Evolutionary conservation across 2,888 invertebrate genomes (phyloP), one percentile per base, ranked within the genome.

Genomic region (Synanthedon formicaeformis): DNA sequence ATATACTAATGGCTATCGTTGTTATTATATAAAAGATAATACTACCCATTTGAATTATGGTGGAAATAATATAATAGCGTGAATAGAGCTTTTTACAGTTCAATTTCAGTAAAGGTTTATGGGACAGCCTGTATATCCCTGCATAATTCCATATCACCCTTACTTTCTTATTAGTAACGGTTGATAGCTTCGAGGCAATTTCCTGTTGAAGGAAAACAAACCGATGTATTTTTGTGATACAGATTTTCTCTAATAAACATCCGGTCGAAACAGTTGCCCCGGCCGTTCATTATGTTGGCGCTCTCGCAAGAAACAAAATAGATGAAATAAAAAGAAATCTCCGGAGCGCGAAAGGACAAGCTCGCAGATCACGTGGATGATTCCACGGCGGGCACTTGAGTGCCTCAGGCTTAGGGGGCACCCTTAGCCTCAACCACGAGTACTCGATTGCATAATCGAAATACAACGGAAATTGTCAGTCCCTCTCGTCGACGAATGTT

Each of bases 261-360:
- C 74, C 75, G 73, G 70, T 73, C 71, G 66, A 73, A 73, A 73
- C 71, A 73, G 72, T 71, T 66, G 66, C 67, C 61, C 62, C 64
- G 66, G 69, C 59, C 68, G 66, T 67, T 80, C 73, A 76, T 81
- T 75, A 79, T 70, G 69, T 74, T 70, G 71, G 73, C 71, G 66
- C 66, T 63, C 67, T 71, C 62, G 65, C 66, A 62, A 66, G 72
- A 73, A 80, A 75, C 67, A 74, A 77, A 78, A 74, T 65, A 73
- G 71, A 74, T 76, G 69, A 68, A 76, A 69, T 72, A 69, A 74
- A 73, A 72, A 60, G 58, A 60, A 79, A 68, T 69, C 71, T 72
- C 59, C 66, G 69, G 65, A 74, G 72, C 75, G 73, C 61, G 64
- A 80, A 79, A 78, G 71, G 71, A 70, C 70, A 69, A 13, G 66